Conservation (phyloP, 2,113 vertebrate genomes). For the Corynorhinus townsendii region DNA sequence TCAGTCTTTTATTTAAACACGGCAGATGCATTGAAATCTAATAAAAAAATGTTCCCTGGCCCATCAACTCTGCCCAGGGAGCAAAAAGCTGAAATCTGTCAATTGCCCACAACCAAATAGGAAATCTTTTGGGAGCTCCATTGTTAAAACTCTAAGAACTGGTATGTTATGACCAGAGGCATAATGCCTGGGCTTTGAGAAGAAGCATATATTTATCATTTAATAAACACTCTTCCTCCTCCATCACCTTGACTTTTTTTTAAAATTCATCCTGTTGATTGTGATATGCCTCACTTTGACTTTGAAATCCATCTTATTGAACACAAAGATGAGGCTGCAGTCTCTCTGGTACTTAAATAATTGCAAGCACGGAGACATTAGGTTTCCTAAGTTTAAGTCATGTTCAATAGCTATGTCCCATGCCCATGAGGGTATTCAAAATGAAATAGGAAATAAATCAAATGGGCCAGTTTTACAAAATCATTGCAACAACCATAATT, state of each 20-base stretch:
- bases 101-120: slow-evolving; percentile 9
- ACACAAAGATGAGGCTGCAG: slow-evolving; percentile 25
- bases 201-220: background rate
- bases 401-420: slow-evolving; percentile 17
- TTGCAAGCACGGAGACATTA: background rate
- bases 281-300: slow-evolving; percentile 27
- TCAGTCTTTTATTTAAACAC: slow-evolving; percentile 64
- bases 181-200: slow-evolving; percentile 14
- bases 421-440: slow-evolving; percentile 50
- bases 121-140: slow-evolving; percentile 25
- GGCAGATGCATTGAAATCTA: slow-evolving; percentile 50
- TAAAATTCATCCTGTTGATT: background rate
- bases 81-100: slow-evolving; percentile 50
- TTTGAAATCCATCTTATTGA: slow-evolving; percentile 33
- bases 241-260: background rate
- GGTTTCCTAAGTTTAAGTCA: slow-evolving; percentile 26
- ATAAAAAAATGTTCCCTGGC: slow-evolving; percentile 67
- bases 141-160: slow-evolving; percentile 22
- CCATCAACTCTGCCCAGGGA: slow-evolving; percentile 56
- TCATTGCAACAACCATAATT: background rate
- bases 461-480: slow-evolving; percentile 44
- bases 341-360: slow-evolving; percentile 52
- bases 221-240: background rate
- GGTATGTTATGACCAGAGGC: background rate
- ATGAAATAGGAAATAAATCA: slow-evolving; percentile 29